Evolutionary conservation across 2,113 vertebrate species (phyloP).

Genomic region (Nesoenas mayeri): DNA sequence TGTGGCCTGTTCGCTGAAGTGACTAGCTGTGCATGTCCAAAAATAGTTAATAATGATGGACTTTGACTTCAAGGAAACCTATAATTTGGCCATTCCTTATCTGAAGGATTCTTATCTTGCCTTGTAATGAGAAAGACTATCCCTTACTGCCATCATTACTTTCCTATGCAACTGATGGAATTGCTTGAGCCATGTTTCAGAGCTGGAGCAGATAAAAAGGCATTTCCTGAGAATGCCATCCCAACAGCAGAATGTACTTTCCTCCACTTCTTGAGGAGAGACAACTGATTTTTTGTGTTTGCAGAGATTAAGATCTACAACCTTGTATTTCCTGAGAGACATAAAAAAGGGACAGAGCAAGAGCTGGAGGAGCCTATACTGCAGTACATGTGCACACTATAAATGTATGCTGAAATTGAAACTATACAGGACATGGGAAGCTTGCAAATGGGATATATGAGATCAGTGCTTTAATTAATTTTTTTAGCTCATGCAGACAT

Average conservation of each 20-base stretch:
- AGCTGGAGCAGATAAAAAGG: not conserved
- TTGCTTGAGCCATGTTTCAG: accelerated
- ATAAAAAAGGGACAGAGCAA: not conserved
- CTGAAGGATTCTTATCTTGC: not conserved
- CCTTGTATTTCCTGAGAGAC: not conserved
- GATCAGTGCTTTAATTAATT: not conserved
- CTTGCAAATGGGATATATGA: not conserved
- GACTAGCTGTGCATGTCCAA: not conserved
- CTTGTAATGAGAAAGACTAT: not conserved
- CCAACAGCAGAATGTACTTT: not conserved
- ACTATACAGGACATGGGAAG: not conserved
- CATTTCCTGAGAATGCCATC: not conserved
- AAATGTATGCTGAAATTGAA: not conserved
- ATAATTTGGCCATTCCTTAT: not conserved
- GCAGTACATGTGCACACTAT: not conserved
- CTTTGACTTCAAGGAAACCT: not conserved
- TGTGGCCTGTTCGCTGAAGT: not conserved
- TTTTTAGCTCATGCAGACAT: not conserved
- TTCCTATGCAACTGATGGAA: not conserved
- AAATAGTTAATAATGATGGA: not conserved
- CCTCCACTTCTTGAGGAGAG: not conserved
- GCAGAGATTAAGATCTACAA: not conserved
- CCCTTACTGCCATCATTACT: not conserved
- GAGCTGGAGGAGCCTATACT: not conserved
- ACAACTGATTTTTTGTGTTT: not conserved